Evolutionary conservation across 2,797 vertebrate species (phyloP).

Genomic region (Lates japonicus): DNA sequence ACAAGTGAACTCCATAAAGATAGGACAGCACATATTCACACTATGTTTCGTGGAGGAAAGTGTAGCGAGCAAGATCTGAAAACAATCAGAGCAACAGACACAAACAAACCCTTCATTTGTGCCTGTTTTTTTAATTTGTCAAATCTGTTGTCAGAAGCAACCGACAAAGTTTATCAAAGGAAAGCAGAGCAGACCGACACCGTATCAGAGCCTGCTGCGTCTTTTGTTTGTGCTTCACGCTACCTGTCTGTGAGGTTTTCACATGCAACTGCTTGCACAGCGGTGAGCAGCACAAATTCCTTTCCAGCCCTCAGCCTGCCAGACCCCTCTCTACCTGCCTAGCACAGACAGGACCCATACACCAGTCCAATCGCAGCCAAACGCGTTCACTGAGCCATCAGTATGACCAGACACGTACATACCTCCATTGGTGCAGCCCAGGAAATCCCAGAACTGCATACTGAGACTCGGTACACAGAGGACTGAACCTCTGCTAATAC

Average conservation of each 20-base stretch:
- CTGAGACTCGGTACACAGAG: conserved; percentile 61
- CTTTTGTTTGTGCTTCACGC: conserved; percentile 65
- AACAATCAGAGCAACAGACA: conserved; percentile 18
- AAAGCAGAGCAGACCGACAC: conserved; percentile 44
- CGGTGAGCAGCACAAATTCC: conserved; percentile 77
- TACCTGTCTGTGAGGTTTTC: conserved; percentile 73
- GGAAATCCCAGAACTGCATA: conserved; percentile 89
- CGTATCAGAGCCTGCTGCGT: conserved; percentile 39
- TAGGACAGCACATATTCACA: conserved; percentile 11
- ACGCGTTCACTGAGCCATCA: conserved; percentile 31
- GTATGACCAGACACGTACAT: conserved; percentile 63
- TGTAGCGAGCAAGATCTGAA: not conserved
- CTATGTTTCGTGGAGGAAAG: conserved; percentile 5
- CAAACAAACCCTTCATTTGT: conserved; percentile 25
- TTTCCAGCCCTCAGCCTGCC: conserved; percentile 76
- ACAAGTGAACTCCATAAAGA: conserved; percentile 1
- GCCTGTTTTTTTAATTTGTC: conserved; percentile 39
- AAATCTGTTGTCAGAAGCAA: conserved; percentile 29
- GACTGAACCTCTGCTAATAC: conserved; percentile 55
- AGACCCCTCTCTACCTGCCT: conserved; percentile 70
- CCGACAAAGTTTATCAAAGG: conserved; percentile 51
- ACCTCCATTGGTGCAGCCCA: conserved; percentile 87
- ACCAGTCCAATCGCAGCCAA: conserved; percentile 39
- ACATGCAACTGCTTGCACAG: conserved; percentile 82
- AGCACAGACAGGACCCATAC: conserved; percentile 52